Percentiles rank a stretch among this genome's conserved stretches.
These are phyloP conservation scores for Bilobella aurantiaca DNA, from an alignment of 1,140 invertebrate species.

Conservation along the genomic window DNA sequence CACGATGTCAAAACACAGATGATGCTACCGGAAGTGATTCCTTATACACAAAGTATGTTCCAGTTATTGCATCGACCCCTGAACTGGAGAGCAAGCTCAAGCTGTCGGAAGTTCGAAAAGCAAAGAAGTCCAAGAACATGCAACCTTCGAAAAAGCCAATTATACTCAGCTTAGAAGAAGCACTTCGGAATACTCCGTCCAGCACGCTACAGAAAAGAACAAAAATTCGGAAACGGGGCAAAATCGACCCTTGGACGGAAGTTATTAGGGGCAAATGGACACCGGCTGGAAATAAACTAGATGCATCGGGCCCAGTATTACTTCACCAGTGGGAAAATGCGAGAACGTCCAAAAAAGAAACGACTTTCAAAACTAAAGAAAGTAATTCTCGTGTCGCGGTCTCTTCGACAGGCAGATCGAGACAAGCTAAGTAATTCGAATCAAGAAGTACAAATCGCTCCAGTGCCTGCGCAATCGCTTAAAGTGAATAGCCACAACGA, in stretches of 20 bases:
- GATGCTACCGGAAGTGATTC: background rate
- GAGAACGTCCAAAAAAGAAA: constrained; percentile 26
- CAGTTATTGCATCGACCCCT: background rate
- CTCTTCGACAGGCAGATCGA: no score
- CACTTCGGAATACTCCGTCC: background rate
- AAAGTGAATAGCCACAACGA: no score
- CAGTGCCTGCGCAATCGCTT: no score
- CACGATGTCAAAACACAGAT: no score
- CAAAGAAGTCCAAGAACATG: background rate
- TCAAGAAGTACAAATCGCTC: no score
- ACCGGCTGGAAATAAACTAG: constrained; percentile 25
- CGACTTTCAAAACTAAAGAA: constrained; percentile 21
- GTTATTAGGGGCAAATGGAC: background rate
- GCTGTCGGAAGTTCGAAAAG: background rate
- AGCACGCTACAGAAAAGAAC: background rate
- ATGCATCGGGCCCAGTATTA: constrained; percentile 26
- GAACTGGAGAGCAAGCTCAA: background rate
- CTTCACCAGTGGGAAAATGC: constrained; percentile 29
- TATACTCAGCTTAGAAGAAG: background rate
- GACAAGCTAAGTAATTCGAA: no score
- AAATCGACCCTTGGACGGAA: background rate
- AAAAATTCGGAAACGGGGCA: background rate
- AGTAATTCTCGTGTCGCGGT: constrained; percentile 18
- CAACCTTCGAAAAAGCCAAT: background rate
- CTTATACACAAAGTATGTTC: background rate